Evolutionary conservation across 2,113 vertebrate genomes (phyloP).

Genomic region (Mobula hypostoma): DNA sequence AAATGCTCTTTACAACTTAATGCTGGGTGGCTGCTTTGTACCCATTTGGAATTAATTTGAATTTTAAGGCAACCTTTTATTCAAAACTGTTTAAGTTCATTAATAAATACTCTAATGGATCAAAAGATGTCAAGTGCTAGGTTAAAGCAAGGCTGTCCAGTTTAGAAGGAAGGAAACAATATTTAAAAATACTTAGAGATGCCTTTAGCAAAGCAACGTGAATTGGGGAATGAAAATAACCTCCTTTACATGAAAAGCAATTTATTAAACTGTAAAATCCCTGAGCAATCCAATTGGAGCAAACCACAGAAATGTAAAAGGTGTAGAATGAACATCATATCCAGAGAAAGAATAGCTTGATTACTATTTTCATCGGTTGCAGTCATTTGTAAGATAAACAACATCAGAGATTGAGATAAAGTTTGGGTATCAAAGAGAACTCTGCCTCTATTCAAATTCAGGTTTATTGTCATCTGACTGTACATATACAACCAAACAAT

Average conservation of each 20-base stretch:
- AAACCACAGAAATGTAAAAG: background rate
- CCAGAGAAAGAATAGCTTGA: background rate
- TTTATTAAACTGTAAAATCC: background rate
- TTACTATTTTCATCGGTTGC: background rate
- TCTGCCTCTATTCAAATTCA: background rate
- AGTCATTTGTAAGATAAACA: conserved; percentile 4
- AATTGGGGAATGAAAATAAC: background rate
- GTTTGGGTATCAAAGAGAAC: background rate
- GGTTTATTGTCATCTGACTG: no score
- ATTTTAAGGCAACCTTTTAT: no score
- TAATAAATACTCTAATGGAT: background rate
- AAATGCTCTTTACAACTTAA: background rate
- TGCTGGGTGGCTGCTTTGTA: background rate
- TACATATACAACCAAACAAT: no score
- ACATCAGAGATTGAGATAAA: conserved; percentile 10
- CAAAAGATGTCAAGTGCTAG: background rate
- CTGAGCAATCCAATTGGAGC: background rate
- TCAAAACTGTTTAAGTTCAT: background rate
- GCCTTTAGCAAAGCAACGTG: background rate
- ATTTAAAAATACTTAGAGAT: background rate
- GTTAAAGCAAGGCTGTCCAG: background rate
- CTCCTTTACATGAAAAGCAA: background rate
- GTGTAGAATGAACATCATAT: background rate
- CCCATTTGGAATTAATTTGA: background rate
- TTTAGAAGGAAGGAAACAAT: no score